These are phyloP conservation scores for Lycia hirtaria DNA, from an alignment of 2,888 invertebrate genomes.

Conservation along the genomic window DNA sequence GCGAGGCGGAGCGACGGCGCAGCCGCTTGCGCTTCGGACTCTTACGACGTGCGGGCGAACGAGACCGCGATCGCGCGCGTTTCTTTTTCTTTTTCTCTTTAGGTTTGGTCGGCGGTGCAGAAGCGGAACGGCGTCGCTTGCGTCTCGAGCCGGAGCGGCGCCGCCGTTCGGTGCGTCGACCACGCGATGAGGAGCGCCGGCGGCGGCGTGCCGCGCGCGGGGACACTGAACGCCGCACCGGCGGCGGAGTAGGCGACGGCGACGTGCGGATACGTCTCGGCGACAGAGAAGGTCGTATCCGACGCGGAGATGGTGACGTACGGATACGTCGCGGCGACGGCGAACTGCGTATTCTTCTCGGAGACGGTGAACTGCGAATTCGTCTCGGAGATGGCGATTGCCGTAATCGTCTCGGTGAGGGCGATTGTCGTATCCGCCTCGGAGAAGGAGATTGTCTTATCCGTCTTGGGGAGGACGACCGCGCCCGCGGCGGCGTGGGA, in stretches of 20 bases:
- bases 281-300: conserved; percentile 39
- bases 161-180: conserved; percentile 54
- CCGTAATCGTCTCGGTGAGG: conserved; percentile 48
- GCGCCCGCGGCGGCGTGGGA: conserved; percentile 49
- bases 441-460: conserved; percentile 49
- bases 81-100: conserved; percentile 65
- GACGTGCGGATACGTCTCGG: conserved; percentile 41
- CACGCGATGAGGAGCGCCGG: conserved; percentile 47
- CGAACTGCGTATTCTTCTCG: conserved; percentile 39
- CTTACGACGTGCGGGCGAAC: conserved; percentile 49
- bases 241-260: conserved; percentile 43
- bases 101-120: conserved; percentile 45
- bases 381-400: conserved; percentile 47
- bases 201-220: conserved; percentile 31
- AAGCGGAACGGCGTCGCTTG: conserved; percentile 57
- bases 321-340: conserved; percentile 49
- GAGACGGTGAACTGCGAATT: conserved; percentile 35
- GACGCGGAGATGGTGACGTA: conserved; percentile 40
- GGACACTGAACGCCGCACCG: conserved; percentile 53
- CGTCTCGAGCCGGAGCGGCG: conserved; percentile 54
- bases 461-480: conserved; percentile 41
- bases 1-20: conserved; percentile 63
- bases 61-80: conserved; percentile 52
- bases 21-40: conserved; percentile 50
- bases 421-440: conserved; percentile 40